Percentiles rank a stretch among this genome's conserved stretches.
phyloP scores from a whole-genome alignment of 2,113 vertebrate genomes.

The Bombycilla garrulus region DNA sequence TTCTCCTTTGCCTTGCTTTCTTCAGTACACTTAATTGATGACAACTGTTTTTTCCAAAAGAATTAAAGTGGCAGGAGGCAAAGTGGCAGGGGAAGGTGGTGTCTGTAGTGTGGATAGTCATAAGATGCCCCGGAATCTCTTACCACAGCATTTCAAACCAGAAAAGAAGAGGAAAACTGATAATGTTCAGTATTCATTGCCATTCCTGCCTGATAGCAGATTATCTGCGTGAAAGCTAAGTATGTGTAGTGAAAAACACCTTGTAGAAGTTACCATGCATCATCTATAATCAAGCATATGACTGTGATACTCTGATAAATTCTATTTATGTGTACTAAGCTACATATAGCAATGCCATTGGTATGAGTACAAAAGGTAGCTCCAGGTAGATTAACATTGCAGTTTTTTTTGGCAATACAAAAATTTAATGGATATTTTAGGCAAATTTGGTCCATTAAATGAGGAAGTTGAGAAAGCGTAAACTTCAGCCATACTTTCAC shows the following conservation, averaged over 20 bases:
- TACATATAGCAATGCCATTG: not conserved
- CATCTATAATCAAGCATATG: not conserved
- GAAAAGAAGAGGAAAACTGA: not conserved
- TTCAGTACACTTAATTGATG: not conserved
- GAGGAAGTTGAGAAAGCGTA: not conserved
- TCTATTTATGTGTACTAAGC: not conserved
- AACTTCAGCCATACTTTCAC: not conserved
- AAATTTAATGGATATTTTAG: not conserved
- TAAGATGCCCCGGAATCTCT: not conserved
- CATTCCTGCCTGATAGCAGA: not conserved
- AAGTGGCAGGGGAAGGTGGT: not conserved
- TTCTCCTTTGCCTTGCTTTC: not conserved
- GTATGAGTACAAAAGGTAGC: not conserved
- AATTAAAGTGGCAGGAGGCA: not conserved
- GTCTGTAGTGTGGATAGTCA: not conserved
- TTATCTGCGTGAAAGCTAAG: not conserved
- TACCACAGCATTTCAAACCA: not conserved
- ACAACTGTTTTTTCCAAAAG: not conserved
- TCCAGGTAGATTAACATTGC: not conserved
- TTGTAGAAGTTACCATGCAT: not conserved
- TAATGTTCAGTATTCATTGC: not conserved
- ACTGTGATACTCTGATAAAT: not conserved
- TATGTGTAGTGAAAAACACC: not conserved
- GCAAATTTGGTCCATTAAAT: not conserved
- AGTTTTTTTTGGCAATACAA: fast-evolving